phyloP scores from a whole-genome alignment of 2,888 invertebrate genomes.

The Theretra japonica region DNA sequence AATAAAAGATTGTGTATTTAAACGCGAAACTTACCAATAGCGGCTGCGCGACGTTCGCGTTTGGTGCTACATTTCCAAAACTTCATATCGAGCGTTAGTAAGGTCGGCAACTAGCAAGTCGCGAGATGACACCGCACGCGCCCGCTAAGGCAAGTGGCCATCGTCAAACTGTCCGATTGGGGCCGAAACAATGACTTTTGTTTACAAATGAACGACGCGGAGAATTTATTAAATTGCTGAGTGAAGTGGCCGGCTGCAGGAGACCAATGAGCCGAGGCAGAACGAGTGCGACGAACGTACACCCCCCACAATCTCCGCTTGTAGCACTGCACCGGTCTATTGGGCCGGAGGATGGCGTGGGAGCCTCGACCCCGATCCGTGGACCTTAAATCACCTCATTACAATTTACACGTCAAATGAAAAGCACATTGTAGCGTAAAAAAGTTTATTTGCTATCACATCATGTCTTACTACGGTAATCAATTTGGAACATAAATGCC shows the following conservation, averaged over 20 bases:
- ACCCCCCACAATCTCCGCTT: constrained; percentile 66
- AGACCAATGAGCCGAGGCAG: constrained; percentile 67
- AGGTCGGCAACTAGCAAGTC: constrained; percentile 53
- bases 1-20: background rate
- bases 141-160: constrained; percentile 70
- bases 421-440: constrained; percentile 72
- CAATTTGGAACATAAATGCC: constrained; percentile 80
- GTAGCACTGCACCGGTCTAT: constrained; percentile 51
- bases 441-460: constrained; percentile 84
- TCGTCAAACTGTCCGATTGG: constrained; percentile 75
- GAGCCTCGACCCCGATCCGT: constrained; percentile 60
- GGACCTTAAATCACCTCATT: constrained; percentile 38
- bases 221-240: constrained; percentile 76
- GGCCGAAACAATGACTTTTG: constrained; percentile 82
- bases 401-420: constrained; percentile 44
- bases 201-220: constrained; percentile 78
- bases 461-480: constrained; percentile 79
- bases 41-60: constrained; percentile 60
- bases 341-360: constrained; percentile 72
- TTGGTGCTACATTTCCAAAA: constrained; percentile 78
- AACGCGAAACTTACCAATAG: constrained; percentile 57
- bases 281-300: constrained; percentile 68
- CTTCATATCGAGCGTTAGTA: constrained; percentile 61
- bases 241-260: constrained; percentile 63
- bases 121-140: constrained; percentile 63